Conservation (phyloP, 1,140 invertebrate species). For the Agrypnia vestita region DNA sequence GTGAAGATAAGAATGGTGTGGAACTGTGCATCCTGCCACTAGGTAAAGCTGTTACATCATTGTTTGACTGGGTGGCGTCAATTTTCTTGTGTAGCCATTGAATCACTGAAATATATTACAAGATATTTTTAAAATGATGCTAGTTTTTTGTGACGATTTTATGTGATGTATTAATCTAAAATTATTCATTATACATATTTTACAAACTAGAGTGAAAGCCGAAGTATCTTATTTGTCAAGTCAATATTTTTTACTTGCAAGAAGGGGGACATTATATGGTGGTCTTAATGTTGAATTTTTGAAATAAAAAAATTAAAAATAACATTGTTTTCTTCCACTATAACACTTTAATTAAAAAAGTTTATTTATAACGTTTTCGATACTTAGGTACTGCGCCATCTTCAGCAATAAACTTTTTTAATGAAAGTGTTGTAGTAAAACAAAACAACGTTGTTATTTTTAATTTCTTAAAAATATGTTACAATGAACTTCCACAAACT, state of each 20-base stretch:
- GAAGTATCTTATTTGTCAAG: not conserved
- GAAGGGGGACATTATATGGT: too few species aligned
- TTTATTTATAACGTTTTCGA: too few species aligned
- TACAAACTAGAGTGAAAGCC: not conserved
- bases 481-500: too few species aligned
- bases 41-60: constrained; percentile 62
- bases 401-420: too few species aligned
- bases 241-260: not conserved
- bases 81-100: constrained; percentile 72
- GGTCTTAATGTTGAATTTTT: too few species aligned
- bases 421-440: too few species aligned
- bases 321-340: not conserved
- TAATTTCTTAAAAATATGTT: too few species aligned
- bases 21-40: constrained; percentile 62
- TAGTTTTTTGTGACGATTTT: too few species aligned
- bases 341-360: not conserved
- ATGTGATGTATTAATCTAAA: not conserved
- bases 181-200: too few species aligned
- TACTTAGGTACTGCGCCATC: too few species aligned
- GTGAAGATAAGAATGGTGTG: constrained; percentile 65
- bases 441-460: too few species aligned
- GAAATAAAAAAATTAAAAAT: too few species aligned
- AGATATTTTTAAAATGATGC: not conserved
- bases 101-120: constrained; percentile 65
- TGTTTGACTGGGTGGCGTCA: constrained; percentile 62